phyloP scores from a whole-genome alignment of 2,888 invertebrate genomes.

The Opisthograptis luteolata region DNA sequence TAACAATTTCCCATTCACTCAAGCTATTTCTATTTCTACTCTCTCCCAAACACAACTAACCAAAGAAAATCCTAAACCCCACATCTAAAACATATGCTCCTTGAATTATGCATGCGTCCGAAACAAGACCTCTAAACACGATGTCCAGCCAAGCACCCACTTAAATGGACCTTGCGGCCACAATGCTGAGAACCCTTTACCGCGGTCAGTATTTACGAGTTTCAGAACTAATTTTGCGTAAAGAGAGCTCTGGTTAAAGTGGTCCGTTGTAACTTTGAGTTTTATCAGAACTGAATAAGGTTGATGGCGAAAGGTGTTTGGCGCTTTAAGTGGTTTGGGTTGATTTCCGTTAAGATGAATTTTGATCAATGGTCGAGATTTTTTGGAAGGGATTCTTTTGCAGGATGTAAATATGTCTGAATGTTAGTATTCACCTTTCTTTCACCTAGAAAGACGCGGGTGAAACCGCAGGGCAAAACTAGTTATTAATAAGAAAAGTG shows the following conservation, averaged over 20 bases:
- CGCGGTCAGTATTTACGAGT: conserved; percentile 21
- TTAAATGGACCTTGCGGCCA: conserved; percentile 40
- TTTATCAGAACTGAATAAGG: conserved; percentile 9
- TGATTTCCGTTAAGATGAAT: conserved; percentile 43
- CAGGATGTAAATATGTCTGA: not conserved
- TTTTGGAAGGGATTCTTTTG: not conserved
- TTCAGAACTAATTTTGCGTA: conserved; percentile 28
- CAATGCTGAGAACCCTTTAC: conserved; percentile 58
- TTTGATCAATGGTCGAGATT: conserved; percentile 46
- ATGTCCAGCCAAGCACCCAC: conserved; percentile 36
- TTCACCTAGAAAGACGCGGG: too few species aligned
- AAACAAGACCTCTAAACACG: conserved; percentile 35
- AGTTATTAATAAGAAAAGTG: too few species aligned
- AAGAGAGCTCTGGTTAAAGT: conserved; percentile 27
- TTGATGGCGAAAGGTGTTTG: not conserved
- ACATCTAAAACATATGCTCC: conserved; percentile 20
- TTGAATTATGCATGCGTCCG: conserved; percentile 40
- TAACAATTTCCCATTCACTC: too few species aligned
- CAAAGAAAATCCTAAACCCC: conserved; percentile 20
- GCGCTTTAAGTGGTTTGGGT: conserved; percentile 28
- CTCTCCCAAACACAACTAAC: conserved; percentile 9
- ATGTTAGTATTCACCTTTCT: not conserved
- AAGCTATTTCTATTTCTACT: conserved; percentile 1
- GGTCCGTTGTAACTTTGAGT: conserved; percentile 15
- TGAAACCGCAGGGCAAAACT: too few species aligned